Conservation (phyloP, 2,797 vertebrate genomes). For the Masticophis lateralis region DNA sequence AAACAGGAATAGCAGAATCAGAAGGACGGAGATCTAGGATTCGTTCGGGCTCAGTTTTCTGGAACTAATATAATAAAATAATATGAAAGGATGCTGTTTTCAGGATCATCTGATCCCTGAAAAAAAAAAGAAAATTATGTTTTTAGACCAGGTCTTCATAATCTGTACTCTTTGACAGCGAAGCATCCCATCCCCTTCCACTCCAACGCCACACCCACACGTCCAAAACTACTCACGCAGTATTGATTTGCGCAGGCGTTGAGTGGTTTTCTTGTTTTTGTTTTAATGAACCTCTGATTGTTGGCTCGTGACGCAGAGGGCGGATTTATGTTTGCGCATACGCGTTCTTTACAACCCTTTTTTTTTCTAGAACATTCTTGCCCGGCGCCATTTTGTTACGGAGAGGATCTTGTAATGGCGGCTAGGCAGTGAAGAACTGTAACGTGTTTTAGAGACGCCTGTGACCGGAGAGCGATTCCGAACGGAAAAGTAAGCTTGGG, state of each 20-base stretch:
- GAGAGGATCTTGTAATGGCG: not conserved
- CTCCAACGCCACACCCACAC: not conserved
- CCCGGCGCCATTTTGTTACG: constrained; percentile 10
- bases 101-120: not conserved
- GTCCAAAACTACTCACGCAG: not conserved
- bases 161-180: not conserved
- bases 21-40: not conserved
- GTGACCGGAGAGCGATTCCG: not conserved
- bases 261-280: not conserved
- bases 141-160: not conserved
- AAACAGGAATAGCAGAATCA: not conserved
- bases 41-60: not conserved
- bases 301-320: not conserved
- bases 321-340: not conserved
- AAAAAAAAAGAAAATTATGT: not conserved
- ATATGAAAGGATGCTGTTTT: not conserved
- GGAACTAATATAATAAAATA: not conserved
- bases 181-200: rapidly evolving
- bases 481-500: not conserved
- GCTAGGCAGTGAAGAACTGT: not conserved
- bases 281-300: not conserved
- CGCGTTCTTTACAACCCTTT: not conserved
- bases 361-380: constrained; percentile 1
- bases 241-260: not conserved
- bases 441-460: not conserved